Evolutionary conservation across 2,888 invertebrate genomes (phyloP).

Genomic region (Cheilosia variabilis): DNA sequence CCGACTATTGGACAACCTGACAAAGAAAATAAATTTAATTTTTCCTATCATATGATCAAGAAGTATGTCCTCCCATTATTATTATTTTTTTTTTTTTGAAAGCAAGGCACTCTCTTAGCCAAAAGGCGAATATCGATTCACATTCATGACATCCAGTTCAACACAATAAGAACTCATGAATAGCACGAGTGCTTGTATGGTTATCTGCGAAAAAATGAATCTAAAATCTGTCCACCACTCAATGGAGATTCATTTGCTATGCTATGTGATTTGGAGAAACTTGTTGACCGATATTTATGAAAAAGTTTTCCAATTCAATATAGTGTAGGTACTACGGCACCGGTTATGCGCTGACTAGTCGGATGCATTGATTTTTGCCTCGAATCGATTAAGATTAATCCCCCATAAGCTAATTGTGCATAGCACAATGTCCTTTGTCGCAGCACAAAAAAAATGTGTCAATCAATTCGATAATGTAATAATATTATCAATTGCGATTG

Average conservation of each 20-base stretch:
- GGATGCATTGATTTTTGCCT: background rate
- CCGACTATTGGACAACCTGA: background rate
- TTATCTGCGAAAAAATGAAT: constrained; percentile 8
- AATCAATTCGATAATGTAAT: constrained; percentile 51
- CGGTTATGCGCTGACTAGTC: background rate
- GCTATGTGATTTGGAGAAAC: constrained; percentile 28
- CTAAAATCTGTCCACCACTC: constrained; percentile 41
- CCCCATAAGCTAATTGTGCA: background rate
- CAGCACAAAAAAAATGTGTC: constrained; percentile 40
- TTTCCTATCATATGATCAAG: background rate
- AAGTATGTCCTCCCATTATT: background rate
- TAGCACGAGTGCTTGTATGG: background rate
- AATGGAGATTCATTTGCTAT: constrained; percentile 41
- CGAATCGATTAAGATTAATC: background rate
- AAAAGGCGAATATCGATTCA: constrained; percentile 3
- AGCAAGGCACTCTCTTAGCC: constrained; percentile 1
- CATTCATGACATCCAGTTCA: background rate
- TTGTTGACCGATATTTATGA: constrained; percentile 55
- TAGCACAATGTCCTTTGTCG: constrained; percentile 14
- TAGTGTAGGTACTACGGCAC: background rate
- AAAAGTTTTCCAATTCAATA: constrained; percentile 49
- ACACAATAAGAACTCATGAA: background rate
- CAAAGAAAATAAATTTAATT: constrained; percentile 1
- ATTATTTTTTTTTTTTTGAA: background rate
- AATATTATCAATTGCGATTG: constrained; percentile 53